phyloP scores from a whole-genome alignment of 2,797 vertebrate genomes.

The Hephaestus fuliginosus region DNA sequence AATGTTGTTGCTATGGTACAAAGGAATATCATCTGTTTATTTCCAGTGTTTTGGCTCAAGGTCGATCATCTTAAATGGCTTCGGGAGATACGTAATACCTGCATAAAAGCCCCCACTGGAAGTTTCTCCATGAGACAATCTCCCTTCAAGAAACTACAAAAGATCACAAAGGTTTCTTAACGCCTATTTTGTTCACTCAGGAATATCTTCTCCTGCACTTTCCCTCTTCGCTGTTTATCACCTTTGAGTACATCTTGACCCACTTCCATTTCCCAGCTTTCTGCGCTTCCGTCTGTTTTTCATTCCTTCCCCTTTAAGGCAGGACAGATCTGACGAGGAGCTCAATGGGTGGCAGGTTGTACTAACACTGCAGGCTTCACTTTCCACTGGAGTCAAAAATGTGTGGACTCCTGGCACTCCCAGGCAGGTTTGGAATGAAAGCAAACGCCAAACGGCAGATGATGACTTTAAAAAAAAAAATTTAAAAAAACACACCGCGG shows the following conservation, averaged over 20 bases:
- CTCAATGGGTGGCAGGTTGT: constrained; percentile 48
- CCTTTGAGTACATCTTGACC: constrained; percentile 44
- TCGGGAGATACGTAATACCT: neutral
- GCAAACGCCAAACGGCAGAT: neutral
- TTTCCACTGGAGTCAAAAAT: constrained; percentile 36
- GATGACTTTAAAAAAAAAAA: neutral
- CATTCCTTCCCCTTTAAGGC: constrained; percentile 66
- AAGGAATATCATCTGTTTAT: constrained; percentile 50
- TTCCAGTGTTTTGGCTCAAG: constrained; percentile 48
- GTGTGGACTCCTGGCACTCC: constrained; percentile 38
- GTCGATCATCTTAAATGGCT: constrained; percentile 27
- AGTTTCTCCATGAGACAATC: constrained; percentile 38
- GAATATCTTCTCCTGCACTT: neutral
- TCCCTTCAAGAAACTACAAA: neutral
- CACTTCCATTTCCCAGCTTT: constrained; percentile 13
- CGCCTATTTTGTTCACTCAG: neutral
- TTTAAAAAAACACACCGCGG: neutral
- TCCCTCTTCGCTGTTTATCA: constrained; percentile 31
- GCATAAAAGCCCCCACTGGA: constrained; percentile 1
- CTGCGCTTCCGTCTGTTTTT: constrained; percentile 44
- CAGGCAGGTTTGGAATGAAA: constrained; percentile 1
- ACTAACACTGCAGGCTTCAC: constrained; percentile 40
- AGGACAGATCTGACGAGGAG: constrained; percentile 27
- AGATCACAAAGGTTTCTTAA: neutral
- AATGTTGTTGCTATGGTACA: constrained; percentile 55